Conservation (phyloP, 2,797 vertebrate genomes). For the Peromyscus aztecus region DNA sequence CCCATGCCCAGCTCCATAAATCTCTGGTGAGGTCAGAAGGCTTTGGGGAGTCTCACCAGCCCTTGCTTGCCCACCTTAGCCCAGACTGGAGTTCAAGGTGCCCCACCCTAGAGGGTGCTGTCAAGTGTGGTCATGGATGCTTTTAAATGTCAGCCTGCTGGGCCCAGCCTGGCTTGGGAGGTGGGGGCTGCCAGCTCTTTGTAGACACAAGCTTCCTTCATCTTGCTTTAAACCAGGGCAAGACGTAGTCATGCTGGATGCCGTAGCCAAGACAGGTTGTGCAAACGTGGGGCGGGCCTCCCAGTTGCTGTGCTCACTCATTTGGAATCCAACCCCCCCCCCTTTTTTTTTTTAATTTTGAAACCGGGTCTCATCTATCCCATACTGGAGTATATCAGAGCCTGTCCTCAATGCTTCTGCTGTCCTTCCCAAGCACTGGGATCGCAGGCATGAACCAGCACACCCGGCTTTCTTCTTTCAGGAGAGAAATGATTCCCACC, state of each 20-base stretch:
- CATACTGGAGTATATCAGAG: background rate
- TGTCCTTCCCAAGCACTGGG: background rate
- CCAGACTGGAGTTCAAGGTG: constrained; percentile 30
- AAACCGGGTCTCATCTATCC: background rate
- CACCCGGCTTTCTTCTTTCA: background rate
- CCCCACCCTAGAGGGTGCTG: constrained; percentile 53
- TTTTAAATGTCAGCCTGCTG: constrained; percentile 54
- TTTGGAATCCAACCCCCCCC: background rate
- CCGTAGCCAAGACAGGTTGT: background rate
- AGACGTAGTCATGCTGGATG: background rate
- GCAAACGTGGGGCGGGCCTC: background rate
- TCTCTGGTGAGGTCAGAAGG: constrained; percentile 66
- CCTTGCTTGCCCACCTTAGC: constrained; percentile 48
- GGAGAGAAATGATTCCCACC: background rate
- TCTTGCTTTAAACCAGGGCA: constrained; percentile 29
- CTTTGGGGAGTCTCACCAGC: background rate
- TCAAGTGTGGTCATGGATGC: constrained; percentile 43
- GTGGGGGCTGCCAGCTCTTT: constrained; percentile 52
- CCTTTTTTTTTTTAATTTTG: background rate
- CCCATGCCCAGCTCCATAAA: constrained; percentile 41
- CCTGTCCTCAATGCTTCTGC: background rate
- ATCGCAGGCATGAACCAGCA: background rate
- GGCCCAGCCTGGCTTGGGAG: constrained; percentile 48
- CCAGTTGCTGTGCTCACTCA: background rate
- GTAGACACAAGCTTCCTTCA: constrained; percentile 59